These are phyloP conservation scores for Himalopsyche japonica DNA, from an alignment of 2,888 invertebrate genomes.

Conservation along the genomic window DNA sequence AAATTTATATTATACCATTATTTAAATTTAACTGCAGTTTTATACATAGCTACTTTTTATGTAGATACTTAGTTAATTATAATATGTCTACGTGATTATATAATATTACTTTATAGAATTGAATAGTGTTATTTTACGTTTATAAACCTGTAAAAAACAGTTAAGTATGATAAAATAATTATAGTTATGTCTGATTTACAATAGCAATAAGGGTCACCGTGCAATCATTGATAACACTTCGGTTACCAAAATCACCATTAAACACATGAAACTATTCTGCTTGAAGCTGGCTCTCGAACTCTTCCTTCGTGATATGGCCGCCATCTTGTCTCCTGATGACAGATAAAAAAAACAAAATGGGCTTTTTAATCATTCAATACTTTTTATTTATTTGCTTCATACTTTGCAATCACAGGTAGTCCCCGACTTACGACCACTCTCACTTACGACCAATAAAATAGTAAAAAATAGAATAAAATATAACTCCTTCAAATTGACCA, in stretches of 20 bases:
- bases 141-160: not conserved
- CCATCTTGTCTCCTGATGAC: slow-evolving; percentile 38
- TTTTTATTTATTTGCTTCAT: too few relatives aligned
- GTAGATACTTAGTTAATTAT: not conserved
- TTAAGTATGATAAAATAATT: not conserved
- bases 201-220: slow-evolving; percentile 28
- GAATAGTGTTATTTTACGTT: not conserved
- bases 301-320: slow-evolving; percentile 38
- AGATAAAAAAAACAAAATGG: not conserved
- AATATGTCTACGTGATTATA: not conserved
- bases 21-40: not conserved
- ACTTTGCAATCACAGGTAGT: too few relatives aligned
- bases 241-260: slow-evolving; percentile 20
- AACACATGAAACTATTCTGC: slow-evolving; percentile 27
- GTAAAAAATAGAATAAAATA: too few relatives aligned
- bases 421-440: too few relatives aligned
- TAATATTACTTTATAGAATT: not conserved
- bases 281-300: slow-evolving; percentile 34
- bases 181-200: not conserved
- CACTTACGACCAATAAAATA: too few relatives aligned
- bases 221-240: slow-evolving; percentile 25
- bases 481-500: too few relatives aligned
- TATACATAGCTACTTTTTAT: not conserved
- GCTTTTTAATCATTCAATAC: too few relatives aligned
- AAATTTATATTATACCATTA: not conserved